phyloP scores from a whole-genome alignment of 2,888 invertebrate species.

The Ypsolopha sequella region DNA sequence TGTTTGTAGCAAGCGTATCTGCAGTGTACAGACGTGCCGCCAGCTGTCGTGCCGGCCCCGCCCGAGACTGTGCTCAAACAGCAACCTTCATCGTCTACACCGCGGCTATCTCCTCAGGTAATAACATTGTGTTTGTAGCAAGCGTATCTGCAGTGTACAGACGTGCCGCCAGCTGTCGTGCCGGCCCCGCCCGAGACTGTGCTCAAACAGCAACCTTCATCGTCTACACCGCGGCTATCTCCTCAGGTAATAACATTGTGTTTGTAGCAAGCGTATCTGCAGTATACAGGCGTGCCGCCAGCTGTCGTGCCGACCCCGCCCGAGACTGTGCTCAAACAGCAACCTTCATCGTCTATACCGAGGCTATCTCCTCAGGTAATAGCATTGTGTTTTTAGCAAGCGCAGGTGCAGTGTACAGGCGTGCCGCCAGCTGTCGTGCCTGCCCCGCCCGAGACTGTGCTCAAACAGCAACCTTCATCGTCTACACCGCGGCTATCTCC shows the following conservation, averaged over 20 bases:
- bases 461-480: constrained; percentile 57
- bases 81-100: constrained; percentile 54
- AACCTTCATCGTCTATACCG: constrained; percentile 54
- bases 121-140: constrained; percentile 4
- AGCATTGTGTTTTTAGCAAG: constrained; percentile 3
- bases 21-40: constrained; percentile 5
- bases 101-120: constrained; percentile 55
- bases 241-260: constrained; percentile 39
- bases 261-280: constrained; percentile 2
- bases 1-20: constrained; percentile 1
- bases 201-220: constrained; percentile 55
- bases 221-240: constrained; percentile 48
- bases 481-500: constrained; percentile 51
- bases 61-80: constrained; percentile 49
- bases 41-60: constrained; percentile 12
- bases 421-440: constrained; percentile 10
- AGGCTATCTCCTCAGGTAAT: constrained; percentile 52
- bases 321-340: constrained; percentile 51
- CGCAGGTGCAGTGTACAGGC: constrained; percentile 1
- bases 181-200: constrained; percentile 31
- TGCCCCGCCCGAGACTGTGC: constrained; percentile 32
- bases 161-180: constrained; percentile 9
- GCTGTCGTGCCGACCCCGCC: constrained; percentile 12
- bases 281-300: constrained; percentile 6
- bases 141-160: not conserved